Percentiles rank a stretch among this genome's conserved stretches.
Evolutionary conservation across 2,113 vertebrate species (phyloP).

Genomic region (Tenebrosternarchus preto): DNA sequence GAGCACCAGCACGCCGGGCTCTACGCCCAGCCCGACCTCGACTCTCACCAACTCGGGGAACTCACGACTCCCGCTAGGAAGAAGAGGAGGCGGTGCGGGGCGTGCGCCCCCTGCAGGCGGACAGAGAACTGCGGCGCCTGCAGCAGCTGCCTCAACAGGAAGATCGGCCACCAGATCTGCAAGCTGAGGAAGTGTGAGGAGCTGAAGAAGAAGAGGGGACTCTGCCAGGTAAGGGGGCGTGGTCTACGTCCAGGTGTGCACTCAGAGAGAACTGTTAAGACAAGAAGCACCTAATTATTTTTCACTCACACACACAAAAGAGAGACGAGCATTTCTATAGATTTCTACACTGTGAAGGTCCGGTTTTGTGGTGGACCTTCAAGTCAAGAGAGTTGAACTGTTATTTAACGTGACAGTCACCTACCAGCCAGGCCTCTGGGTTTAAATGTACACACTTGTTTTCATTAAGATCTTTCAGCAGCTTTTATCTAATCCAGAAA

Average conservation of each 20-base stretch:
- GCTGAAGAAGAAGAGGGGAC: constrained; percentile 76
- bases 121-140: constrained; percentile 84
- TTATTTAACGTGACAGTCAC: not conserved
- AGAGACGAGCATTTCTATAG: too few species aligned
- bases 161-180: constrained; percentile 86
- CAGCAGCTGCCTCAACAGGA: constrained; percentile 83
- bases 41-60: constrained; percentile 43
- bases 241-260: not conserved
- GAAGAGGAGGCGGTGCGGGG: constrained; percentile 83
- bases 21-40: constrained; percentile 56
- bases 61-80: constrained; percentile 63
- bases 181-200: constrained; percentile 83
- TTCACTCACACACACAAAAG: too few species aligned
- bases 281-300: too few species aligned
- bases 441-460: not conserved
- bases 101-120: constrained; percentile 80
- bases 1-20: constrained; percentile 74
- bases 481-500: not conserved
- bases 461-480: not conserved
- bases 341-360: too few species aligned
- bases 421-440: not conserved
- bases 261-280: too few species aligned
- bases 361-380: too few species aligned
- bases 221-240: constrained; percentile 59
- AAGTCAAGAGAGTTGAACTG: too few species aligned